These are phyloP conservation scores for Mesitornis unicolor DNA, from an alignment of 2,113 vertebrate genomes.

Conservation along the genomic window DNA sequence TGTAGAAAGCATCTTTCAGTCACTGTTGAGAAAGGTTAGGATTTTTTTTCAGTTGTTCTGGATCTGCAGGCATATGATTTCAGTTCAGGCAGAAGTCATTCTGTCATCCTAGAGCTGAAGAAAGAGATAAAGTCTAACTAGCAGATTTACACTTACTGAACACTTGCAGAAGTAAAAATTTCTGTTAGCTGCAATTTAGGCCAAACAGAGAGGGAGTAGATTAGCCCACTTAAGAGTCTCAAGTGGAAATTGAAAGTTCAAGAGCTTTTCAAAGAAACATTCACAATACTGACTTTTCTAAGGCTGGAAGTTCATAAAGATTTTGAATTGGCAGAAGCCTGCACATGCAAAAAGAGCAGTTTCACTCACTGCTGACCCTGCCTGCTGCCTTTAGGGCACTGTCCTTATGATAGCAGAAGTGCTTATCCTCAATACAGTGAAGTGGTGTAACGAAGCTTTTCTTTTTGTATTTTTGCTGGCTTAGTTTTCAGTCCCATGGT, in stretches of 20 bases:
- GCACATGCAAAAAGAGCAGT: neutral
- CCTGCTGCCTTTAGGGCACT: neutral
- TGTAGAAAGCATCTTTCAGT: neutral
- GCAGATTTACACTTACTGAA: neutral
- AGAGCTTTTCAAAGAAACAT: neutral
- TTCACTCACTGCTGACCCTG: neutral
- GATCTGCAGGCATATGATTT: neutral
- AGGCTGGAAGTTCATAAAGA: neutral
- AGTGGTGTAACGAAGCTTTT: neutral
- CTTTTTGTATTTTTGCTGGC: neutral
- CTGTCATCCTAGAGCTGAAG: neutral
- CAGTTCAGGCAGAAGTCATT: neutral
- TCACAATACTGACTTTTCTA: neutral
- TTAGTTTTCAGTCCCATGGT: neutral
- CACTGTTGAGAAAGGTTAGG: neutral
- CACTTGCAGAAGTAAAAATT: neutral
- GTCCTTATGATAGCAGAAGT: neutral
- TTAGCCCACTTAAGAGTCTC: neutral
- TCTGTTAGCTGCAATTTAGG: neutral
- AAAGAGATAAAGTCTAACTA: neutral
- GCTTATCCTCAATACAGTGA: neutral
- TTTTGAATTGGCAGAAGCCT: neutral
- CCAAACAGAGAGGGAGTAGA: neutral
- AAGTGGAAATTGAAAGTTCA: neutral
- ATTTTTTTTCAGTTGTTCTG: neutral